phyloP scores from a whole-genome alignment of 2,888 invertebrate genomes.

The Latheticus oryzae region DNA sequence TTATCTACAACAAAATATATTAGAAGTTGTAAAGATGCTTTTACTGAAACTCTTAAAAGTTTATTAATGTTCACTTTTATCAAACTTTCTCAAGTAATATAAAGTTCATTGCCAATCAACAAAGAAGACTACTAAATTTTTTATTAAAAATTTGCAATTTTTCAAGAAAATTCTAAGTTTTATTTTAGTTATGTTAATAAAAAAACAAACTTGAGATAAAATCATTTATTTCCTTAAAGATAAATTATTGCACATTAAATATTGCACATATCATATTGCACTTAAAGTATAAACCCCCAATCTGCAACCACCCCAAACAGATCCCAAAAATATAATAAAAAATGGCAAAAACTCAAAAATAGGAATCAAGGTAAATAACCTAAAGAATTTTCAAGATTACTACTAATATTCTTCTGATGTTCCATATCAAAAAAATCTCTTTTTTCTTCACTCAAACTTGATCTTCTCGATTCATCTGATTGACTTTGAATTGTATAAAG shows the following conservation, averaged over 20 bases:
- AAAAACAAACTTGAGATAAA: constrained; percentile 8
- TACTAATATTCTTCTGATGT: constrained; percentile 58
- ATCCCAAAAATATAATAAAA: constrained; percentile 26
- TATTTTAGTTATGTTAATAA: too few species aligned
- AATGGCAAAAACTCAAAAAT: too few species aligned
- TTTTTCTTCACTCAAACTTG: constrained; percentile 51
- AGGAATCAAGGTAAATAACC: constrained; percentile 71
- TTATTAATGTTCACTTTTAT: too few species aligned
- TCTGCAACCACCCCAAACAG: constrained; percentile 21
- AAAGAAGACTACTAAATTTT: too few species aligned
- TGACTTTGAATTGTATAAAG: constrained; percentile 66
- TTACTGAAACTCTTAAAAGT: too few species aligned
- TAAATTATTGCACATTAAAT: constrained; percentile 41
- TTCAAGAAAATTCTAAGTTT: too few species aligned
- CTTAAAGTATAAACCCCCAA: constrained; percentile 13
- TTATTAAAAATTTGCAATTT: too few species aligned
- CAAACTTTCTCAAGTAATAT: too few species aligned
- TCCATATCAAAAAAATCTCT: constrained; percentile 50
- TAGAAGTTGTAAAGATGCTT: too few species aligned
- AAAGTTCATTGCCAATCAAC: too few species aligned
- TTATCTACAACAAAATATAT: too few species aligned
- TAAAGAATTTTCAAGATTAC: constrained; percentile 72
- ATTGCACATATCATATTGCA: constrained; percentile 43
- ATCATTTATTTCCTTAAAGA: constrained; percentile 26
- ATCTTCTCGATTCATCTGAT: constrained; percentile 63